A percentile compares a stretch with the other conserved stretches of the same genome.
phyloP scores from a whole-genome alignment of 2,113 vertebrate genomes.

The Nothocercus julius region DNA sequence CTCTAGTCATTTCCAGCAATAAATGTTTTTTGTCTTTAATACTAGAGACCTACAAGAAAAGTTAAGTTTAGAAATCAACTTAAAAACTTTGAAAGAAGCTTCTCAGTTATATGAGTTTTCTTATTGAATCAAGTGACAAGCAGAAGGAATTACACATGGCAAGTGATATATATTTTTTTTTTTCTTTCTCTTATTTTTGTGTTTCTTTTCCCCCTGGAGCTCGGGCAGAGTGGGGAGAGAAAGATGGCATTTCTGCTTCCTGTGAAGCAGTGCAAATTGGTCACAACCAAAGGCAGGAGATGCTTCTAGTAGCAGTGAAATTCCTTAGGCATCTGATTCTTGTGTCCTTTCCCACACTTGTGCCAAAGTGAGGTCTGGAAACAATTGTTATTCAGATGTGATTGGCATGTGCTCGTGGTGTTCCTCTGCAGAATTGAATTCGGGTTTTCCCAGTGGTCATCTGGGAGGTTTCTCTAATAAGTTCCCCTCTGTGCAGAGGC shows the following conservation, averaged over 20 bases:
- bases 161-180: too few relatives aligned
- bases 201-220: background rate
- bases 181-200: background rate
- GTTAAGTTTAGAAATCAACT: background rate
- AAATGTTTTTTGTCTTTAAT: background rate
- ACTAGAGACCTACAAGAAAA: background rate
- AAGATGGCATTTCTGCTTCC: background rate
- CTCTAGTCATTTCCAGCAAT: background rate
- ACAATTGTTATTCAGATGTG: background rate
- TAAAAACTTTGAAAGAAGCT: background rate
- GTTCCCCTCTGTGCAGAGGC: background rate
- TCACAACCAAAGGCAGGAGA: background rate
- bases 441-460: background rate
- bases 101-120: background rate
- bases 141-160: too few relatives aligned
- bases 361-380: background rate
- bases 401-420: background rate
- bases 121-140: background rate
- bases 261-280: background rate
- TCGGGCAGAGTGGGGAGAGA: background rate
- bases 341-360: background rate
- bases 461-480: background rate
- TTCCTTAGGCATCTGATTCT: background rate
- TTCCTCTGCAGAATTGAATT: background rate
- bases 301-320: background rate